Evolutionary conservation across 2,888 invertebrate genomes (phyloP).

Genomic region (Exocentrus adspersus): DNA sequence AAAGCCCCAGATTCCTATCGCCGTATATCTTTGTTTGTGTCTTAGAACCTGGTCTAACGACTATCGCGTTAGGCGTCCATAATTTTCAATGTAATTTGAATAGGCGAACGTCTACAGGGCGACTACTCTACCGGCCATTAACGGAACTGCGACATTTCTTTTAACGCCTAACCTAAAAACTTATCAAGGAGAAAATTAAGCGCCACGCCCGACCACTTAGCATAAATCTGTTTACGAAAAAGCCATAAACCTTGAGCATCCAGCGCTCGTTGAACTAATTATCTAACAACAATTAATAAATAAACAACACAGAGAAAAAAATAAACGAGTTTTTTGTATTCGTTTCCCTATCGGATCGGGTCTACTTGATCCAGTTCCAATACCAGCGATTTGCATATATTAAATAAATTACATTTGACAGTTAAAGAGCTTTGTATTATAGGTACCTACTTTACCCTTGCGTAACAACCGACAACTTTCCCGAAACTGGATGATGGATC

Average conservation of each 20-base stretch:
- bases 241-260: not conserved
- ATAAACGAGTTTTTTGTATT: slow-evolving; percentile 3
- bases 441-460: too few relatives aligned
- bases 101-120: too few relatives aligned
- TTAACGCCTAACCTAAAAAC: too few relatives aligned
- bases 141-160: too few relatives aligned
- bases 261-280: not conserved
- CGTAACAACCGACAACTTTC: not conserved
- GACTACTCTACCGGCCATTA: too few relatives aligned
- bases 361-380: slow-evolving; percentile 3
- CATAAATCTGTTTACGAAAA: not conserved
- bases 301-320: not conserved
- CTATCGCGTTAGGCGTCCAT: slow-evolving; percentile 15
- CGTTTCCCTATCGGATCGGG: not conserved
- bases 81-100: slow-evolving; percentile 4
- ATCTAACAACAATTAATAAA: not conserved
- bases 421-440: too few relatives aligned
- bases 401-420: too few relatives aligned
- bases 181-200: too few relatives aligned
- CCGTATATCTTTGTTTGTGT: too few relatives aligned
- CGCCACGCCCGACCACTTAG: not conserved
- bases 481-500: not conserved
- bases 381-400: slow-evolving; percentile 13
- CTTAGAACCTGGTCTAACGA: not conserved
- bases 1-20: slow-evolving; percentile 11